Evolutionary conservation across 2,888 invertebrate species (phyloP).

Genomic region (Coronaproctus castanopsis): DNA sequence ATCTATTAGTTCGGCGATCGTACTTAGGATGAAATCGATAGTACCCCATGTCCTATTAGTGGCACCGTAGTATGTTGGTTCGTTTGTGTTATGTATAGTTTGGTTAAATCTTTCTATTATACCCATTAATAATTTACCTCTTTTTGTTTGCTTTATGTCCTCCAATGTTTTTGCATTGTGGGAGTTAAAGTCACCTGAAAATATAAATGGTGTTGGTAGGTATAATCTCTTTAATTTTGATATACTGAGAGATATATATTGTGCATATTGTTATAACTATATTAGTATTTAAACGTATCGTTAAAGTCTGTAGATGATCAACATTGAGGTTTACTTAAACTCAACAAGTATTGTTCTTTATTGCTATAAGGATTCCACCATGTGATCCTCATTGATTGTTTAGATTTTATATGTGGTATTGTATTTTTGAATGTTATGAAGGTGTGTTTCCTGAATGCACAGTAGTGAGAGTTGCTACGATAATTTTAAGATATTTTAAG

Average conservation of each 20-base stretch:
- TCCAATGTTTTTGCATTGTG: neutral
- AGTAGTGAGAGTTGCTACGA: neutral
- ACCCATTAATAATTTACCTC: too few relatives aligned
- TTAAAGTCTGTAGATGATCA: neutral
- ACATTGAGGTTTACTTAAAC: neutral
- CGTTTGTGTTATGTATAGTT: too few relatives aligned
- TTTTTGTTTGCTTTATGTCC: neutral
- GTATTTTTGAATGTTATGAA: neutral
- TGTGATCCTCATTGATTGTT: neutral
- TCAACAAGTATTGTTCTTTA: neutral
- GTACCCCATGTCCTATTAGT: too few relatives aligned
- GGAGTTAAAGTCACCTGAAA: neutral
- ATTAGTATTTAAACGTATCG: neutral
- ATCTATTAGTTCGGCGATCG: too few relatives aligned
- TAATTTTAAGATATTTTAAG: neutral
- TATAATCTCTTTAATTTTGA: neutral
- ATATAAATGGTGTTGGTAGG: neutral
- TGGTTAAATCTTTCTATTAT: too few relatives aligned
- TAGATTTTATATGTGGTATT: neutral
- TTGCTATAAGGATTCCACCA: neutral
- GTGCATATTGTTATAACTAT: neutral
- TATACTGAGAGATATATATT: neutral
- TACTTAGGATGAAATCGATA: too few relatives aligned
- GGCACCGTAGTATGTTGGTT: too few relatives aligned
- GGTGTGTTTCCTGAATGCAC: neutral